Evolutionary conservation across 2,113 vertebrate genomes (phyloP), one percentile per base, ranked within the genome.

Genomic region (Irena cyanogastra): DNA sequence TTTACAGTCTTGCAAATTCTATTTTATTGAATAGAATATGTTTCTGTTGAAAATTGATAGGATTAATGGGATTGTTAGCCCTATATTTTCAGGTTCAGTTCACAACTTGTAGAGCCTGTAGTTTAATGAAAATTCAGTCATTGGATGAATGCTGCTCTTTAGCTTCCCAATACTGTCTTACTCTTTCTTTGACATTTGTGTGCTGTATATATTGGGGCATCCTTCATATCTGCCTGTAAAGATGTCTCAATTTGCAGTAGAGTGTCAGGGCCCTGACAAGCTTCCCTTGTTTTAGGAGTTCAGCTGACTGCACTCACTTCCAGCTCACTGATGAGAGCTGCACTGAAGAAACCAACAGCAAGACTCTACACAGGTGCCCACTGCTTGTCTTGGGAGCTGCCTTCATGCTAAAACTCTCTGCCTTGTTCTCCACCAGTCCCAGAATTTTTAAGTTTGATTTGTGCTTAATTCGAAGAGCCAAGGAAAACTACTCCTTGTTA

Each of bases 161-260:
- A n/a, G 27, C 16, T 81, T 37, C 44, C 20, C 30, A 68, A 42
- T 33, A 47, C 0, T 1, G 3, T 8, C 23, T 71, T 47, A 49
- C 6, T 3, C 24, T 63, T 49, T 27, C 66, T 87, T 33, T 81
- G 52, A 26, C 7, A 26, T 18, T 27, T 19, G 8, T 49, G 22
- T n/a, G 22, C 5, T 78, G 14, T 52, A 75, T 20, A 70, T 66
- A 65, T 15, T 35, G 26, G 3, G 5, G 1, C 0, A 0, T 74
- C 11, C 21, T 87, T 88, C 41, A 45, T 39, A 28, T 33, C 33
- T 81, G 13, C 24, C 19, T 75, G 10, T 27, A 68, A 56, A 79
- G 20, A 56, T 11, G 8, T 37, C 24, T 56, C 14, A 16, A 41
- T 56, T 75, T 82, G 21, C 39, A 78, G 10, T 30, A 44, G 65